Evolutionary conservation across 2,113 vertebrate species (phyloP).

Genomic region (Gallinago undulata): DNA sequence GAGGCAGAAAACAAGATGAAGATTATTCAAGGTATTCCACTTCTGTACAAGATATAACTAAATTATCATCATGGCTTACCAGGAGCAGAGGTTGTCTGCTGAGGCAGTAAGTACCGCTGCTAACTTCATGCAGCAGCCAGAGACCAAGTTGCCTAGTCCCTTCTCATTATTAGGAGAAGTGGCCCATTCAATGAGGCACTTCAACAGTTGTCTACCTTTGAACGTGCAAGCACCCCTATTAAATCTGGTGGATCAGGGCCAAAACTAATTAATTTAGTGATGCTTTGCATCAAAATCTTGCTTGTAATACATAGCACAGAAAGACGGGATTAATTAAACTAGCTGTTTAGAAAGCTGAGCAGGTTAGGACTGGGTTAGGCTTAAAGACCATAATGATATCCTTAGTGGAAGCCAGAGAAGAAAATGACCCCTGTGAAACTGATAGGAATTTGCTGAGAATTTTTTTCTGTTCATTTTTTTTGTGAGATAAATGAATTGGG

Average conservation of each 20-base stretch:
- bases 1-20: neutral
- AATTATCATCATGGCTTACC: neutral
- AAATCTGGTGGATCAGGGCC: constrained; percentile 52
- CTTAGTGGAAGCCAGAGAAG: constrained; percentile 30
- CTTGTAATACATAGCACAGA: constrained; percentile 4
- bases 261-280: constrained; percentile 65
- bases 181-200: constrained; percentile 46
- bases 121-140: neutral
- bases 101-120: neutral
- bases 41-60: neutral
- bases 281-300: constrained; percentile 46
- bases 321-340: constrained; percentile 61
- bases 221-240: constrained; percentile 47
- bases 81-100: neutral
- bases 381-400: constrained; percentile 46
- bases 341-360: constrained; percentile 48
- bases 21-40: neutral
- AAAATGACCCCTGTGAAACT: constrained; percentile 31
- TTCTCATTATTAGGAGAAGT: constrained; percentile 48
- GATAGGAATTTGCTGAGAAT: constrained; percentile 32
- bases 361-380: constrained; percentile 51
- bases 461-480: neutral
- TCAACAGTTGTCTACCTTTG: constrained; percentile 55
- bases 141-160: neutral
- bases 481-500: neutral